Percentiles rank a stretch among this genome's conserved stretches.
Evolutionary conservation across 2,888 invertebrate species (phyloP).

Genomic region (Erebia ligea): DNA sequence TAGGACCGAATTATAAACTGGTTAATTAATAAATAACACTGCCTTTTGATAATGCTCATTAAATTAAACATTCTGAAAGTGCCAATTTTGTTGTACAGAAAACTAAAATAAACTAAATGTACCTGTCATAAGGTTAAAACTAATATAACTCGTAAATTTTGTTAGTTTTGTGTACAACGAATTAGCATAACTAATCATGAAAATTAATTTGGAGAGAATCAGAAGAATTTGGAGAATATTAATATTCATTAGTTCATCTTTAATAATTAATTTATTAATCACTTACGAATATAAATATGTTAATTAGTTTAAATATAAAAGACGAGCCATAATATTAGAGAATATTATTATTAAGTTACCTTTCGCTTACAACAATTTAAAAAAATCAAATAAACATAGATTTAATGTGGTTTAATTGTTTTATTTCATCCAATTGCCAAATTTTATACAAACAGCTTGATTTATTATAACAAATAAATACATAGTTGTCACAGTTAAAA

Average conservation of each 20-base stretch:
- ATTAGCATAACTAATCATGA: not conserved
- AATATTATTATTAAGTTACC: slow-evolving; percentile 74
- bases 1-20: not conserved
- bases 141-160: not conserved
- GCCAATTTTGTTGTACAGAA: not conserved
- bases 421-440: slow-evolving; percentile 53
- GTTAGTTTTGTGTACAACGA: not conserved
- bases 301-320: slow-evolving; percentile 23
- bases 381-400: slow-evolving; percentile 48
- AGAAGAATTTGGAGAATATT: no score
- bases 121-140: not conserved
- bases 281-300: not conserved
- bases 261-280: slow-evolving; percentile 27
- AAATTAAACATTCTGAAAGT: not conserved
- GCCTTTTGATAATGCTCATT: slow-evolving; percentile 49
- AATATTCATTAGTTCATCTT: slow-evolving; percentile 15
- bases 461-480: slow-evolving; percentile 13
- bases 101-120: not conserved
- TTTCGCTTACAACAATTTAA: slow-evolving; percentile 51
- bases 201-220: slow-evolving; percentile 21
- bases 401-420: slow-evolving; percentile 53
- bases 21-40: slow-evolving; percentile 39
- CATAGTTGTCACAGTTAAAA: no score
- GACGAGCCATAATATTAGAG: slow-evolving; percentile 72
- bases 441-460: slow-evolving; percentile 43